Base-by-base conservation (phyloP, 2,888 invertebrate genomes). In the Lathronympha strigana region DNA sequence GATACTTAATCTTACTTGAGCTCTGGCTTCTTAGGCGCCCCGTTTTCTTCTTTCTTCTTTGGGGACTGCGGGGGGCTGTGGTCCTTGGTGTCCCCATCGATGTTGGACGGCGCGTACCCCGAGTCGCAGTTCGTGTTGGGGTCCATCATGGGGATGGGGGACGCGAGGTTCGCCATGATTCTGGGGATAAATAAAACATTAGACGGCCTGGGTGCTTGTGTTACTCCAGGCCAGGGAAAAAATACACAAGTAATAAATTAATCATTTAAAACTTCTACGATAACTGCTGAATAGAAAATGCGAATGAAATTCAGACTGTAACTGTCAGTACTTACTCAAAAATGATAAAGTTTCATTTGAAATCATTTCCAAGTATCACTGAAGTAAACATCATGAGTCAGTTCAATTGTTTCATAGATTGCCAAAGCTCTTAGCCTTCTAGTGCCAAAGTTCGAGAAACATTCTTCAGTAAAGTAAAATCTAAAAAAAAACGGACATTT, bases 41-140 rank as follows among this genome's bases (percentile, higher is more conserved):
- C 84, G 61, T 73, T 78, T 63, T 80, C 84, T 15, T 79, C 79
- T 31, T 73, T 67, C 58, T 67, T 70, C 28, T 68, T 78, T 2
- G 90, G 91, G 0, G 90, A 87, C 9, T 92, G 91, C 43, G 94
- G 93, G 17, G 93, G 92, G n/a, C 93, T 90, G 79, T 94, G 95
- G 74, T 94, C 94, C 64, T 91, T 92, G 38, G 85, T 82, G 50
- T 93, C 93, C 1, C 92, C 93, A 62, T 92, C 92, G 63, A 92
- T 81, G 74, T 94, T 94, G 71, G 94, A 95, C 9, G 95, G 94
- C 54, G 95, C 96, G 87, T 97, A 97, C 69, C 96, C 96, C 38
- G 96, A 96, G 88, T 96, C 96, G 88, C 96, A 96, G 93, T 96
- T 96, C 68, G 96, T 96, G 86, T 96, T 96, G 45, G 95, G 95